Evolutionary conservation across 2,888 invertebrate genomes (phyloP).

Genomic region (Petrophora chlorosata): DNA sequence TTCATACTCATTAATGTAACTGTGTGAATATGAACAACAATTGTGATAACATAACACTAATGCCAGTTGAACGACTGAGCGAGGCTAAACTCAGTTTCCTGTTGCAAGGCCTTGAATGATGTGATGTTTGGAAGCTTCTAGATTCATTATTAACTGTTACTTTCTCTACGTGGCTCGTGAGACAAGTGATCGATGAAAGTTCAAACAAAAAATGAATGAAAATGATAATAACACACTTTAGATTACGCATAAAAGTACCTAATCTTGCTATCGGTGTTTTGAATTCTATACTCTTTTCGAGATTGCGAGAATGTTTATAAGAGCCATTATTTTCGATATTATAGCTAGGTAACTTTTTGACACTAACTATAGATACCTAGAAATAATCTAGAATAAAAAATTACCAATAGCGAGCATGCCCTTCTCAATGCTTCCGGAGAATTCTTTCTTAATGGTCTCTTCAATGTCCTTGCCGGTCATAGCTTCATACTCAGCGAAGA

Average conservation of each 20-base stretch:
- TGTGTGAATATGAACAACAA: slow-evolving; percentile 20
- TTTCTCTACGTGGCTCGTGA: slow-evolving; percentile 4
- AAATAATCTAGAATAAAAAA: slow-evolving; percentile 43
- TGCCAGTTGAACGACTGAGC: slow-evolving; percentile 46
- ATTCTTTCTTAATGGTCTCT: slow-evolving; percentile 92
- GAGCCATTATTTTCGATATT: too few species aligned
- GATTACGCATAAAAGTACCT: too few species aligned
- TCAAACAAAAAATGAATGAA: too few species aligned
- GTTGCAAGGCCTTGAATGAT: slow-evolving; percentile 42
- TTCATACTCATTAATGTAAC: not conserved
- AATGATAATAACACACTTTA: too few species aligned
- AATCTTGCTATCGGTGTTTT: too few species aligned
- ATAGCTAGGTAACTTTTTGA: too few species aligned
- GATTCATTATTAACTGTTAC: slow-evolving; percentile 4
- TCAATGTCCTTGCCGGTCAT: slow-evolving; percentile 93
- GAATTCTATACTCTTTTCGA: too few species aligned
- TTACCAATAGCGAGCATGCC: slow-evolving; percentile 95
- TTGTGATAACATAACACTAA: slow-evolving; percentile 15
- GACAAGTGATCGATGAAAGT: not conserved
- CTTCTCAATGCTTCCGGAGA: slow-evolving; percentile 93
- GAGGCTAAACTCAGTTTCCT: slow-evolving; percentile 52
- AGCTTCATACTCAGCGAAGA: slow-evolving; percentile 93
- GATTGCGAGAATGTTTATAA: too few species aligned
- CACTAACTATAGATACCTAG: too few species aligned
- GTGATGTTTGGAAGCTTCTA: slow-evolving; percentile 20